Conservation (phyloP, 2,797 vertebrate genomes). For the Orientallactaga sibirica region DNA sequence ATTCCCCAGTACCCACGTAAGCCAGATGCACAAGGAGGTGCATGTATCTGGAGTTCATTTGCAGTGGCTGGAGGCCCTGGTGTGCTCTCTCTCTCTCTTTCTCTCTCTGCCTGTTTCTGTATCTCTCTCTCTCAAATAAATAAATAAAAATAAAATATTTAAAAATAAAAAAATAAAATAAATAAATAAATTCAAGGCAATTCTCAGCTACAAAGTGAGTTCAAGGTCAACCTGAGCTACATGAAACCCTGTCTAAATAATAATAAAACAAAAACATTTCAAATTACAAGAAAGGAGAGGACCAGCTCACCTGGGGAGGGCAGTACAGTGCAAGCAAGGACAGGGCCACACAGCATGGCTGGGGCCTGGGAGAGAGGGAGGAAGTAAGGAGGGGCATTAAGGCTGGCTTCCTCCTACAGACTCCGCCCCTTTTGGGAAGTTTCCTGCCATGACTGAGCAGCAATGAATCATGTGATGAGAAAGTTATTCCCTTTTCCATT, state of each 20-base stretch:
- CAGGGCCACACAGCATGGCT: neutral
- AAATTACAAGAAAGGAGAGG: neutral
- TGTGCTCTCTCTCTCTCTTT: too few relatives aligned
- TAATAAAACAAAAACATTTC: neutral
- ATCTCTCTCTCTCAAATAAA: too few relatives aligned
- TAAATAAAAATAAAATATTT: too few relatives aligned
- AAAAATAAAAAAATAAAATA: too few relatives aligned
- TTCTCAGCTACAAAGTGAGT: neutral
- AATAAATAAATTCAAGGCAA: neutral
- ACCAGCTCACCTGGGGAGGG: neutral
- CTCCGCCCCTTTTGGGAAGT: neutral
- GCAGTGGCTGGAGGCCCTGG: too few relatives aligned
- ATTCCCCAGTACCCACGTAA: too few relatives aligned
- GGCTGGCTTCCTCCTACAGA: neutral
- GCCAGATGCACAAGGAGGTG: too few relatives aligned
- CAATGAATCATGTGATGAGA: neutral
- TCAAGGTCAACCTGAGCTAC: neutral
- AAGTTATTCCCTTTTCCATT: constrained; percentile 31
- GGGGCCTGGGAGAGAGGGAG: fast-evolving
- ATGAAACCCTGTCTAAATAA: neutral
- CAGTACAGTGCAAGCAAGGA: neutral
- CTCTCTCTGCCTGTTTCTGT: too few relatives aligned
- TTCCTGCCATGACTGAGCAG: neutral
- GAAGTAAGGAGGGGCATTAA: neutral
- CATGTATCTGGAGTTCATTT: too few relatives aligned